Base-by-base conservation (phyloP, 2,888 invertebrate genomes). In the Anarsia innoxiella region DNA sequence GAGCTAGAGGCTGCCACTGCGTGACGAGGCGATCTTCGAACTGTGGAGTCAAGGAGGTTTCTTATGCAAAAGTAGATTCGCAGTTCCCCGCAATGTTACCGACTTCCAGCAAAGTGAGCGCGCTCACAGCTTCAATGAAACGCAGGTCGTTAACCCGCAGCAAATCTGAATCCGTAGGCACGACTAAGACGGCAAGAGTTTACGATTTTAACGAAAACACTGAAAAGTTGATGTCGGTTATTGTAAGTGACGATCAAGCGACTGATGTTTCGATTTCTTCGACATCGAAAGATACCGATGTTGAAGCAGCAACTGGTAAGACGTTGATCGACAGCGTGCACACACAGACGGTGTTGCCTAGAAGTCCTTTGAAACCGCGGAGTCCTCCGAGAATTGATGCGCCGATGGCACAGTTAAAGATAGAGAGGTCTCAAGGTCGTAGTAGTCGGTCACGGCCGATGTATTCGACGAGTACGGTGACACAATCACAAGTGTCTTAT, bases 141-240 rank as follows among this genome's bases (percentile, higher is more conserved):
- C 28, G 48, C 40, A 9, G 30, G 48, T 0, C 37, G 42, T 11
- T 46, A 59, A 0, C 65, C 53, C 48, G 49, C 56, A 30, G 14
- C 1, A 70, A 60, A 51, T 48, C 61, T 5, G 50, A 64, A 6
- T 72, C 73, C 2, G 35, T 59, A 2, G 61, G 59, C 1, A 67
- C 74, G 1, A 31, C 64, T 12, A 56, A 43, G 33, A 70, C 69
- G 0, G 72, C 74, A 44, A 68, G 56, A 46, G 76, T 82, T 12
- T 80, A 67, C 50, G 80, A 84, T 49, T 45, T 80, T 30, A 75
- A 82, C 39, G 78, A 79, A 25, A 75, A 79, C 33, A 59, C 60
- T 1, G 79, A 82, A 45, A 75, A 73, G 40, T 16, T 69, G 2
- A 78, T 82, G 78, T 54, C 62, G 0, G 61, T 78, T 3, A 65